phyloP scores from a whole-genome alignment of 2,113 vertebrate genomes.

The Nansenia antarctica region DNA sequence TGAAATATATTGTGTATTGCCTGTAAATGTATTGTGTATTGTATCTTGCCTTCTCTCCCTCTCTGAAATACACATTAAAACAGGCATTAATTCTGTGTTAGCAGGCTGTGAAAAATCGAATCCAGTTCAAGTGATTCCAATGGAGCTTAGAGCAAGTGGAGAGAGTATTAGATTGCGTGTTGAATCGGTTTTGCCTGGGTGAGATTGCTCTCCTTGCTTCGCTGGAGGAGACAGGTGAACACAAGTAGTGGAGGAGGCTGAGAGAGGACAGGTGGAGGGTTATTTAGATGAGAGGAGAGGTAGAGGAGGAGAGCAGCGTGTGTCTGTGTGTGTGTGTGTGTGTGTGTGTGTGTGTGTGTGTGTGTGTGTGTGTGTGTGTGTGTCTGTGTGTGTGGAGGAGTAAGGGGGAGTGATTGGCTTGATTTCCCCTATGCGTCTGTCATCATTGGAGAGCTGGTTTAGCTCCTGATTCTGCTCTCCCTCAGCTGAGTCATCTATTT shows the following conservation, averaged over 20 bases:
- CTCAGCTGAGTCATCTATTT: conserved; percentile 36
- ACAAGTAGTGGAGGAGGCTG: not conserved
- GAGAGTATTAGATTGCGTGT: conserved; percentile 45
- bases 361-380: not conserved
- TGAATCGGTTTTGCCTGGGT: conserved; percentile 51
- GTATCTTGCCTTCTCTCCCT: conserved; percentile 13
- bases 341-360: conserved; percentile 18
- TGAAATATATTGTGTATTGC: conserved; percentile 34
- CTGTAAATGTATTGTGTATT: not conserved
- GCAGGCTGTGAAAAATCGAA: conserved; percentile 64
- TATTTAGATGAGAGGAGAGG: conserved; percentile 31
- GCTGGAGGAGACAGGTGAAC: not conserved
- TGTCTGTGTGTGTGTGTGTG: not conserved
- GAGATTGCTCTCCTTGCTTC: conserved; percentile 24
- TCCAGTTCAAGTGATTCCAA: conserved; percentile 56
- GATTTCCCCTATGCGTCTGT: conserved; percentile 55
- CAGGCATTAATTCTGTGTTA: conserved; percentile 58
- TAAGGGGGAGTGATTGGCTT: conserved; percentile 39
- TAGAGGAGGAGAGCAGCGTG: too few relatives aligned
- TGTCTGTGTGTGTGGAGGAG: conserved; percentile 14
- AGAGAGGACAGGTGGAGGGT: conserved; percentile 4
- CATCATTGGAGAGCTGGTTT: conserved; percentile 29
- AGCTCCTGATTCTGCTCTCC: conserved; percentile 27
- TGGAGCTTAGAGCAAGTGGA: conserved; percentile 51
- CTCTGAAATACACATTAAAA: conserved; percentile 38